phyloP scores from a whole-genome alignment of 1,140 invertebrate species.

The Andrena cerasifolii region DNA sequence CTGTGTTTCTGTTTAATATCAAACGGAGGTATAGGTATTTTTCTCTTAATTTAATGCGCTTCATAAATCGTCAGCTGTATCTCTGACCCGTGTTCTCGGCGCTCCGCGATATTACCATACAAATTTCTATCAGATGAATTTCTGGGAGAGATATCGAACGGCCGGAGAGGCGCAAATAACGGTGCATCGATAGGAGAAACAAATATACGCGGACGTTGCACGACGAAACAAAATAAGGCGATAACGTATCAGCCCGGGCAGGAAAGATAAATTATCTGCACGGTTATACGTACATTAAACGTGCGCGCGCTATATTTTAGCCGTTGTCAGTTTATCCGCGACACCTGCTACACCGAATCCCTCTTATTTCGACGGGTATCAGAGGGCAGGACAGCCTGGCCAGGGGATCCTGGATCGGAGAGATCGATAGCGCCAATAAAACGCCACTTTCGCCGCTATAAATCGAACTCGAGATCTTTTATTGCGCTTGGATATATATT shows the following conservation, averaged over 20 bases:
- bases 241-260: background rate
- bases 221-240: conserved; percentile 7
- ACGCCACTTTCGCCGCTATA: conserved; percentile 48
- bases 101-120: no score
- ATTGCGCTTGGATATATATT: conserved; percentile 34
- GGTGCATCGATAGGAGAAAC: background rate
- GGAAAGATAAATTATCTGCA: conserved; percentile 37
- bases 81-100: no score
- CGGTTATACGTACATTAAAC: conserved; percentile 35
- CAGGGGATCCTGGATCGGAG: conserved; percentile 31
- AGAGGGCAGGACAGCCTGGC: conserved; percentile 15
- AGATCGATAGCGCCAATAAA: conserved; percentile 65
- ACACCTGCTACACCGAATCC: conserved; percentile 47
- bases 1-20: no score
- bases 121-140: no score
- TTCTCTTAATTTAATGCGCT: no score
- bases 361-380: conserved; percentile 58
- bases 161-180: background rate
- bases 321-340: conserved; percentile 49
- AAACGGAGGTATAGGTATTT: no score
- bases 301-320: conserved; percentile 10
- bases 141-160: no score
- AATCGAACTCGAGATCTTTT: conserved; percentile 43
- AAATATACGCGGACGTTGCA: background rate
- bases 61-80: no score